Evolutionary conservation across 2,113 vertebrate genomes (phyloP), one percentile per base, ranked within the genome.

Genomic region (Myrmophylax atrothorax): DNA sequence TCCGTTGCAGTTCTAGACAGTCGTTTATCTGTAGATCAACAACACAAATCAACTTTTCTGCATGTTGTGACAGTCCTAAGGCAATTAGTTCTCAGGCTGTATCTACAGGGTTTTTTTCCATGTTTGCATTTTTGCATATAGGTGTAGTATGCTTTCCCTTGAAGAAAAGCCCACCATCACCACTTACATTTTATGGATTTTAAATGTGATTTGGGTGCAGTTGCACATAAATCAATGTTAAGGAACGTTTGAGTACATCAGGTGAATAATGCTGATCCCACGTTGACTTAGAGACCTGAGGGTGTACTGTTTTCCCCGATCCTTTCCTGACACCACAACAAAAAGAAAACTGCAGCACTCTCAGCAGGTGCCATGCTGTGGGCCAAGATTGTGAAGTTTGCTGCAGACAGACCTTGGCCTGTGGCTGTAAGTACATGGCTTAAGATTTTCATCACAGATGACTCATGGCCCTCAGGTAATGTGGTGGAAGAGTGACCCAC

Each of bases 31-130:
- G 75, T 88, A 83, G 63, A 80, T 67, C 76, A 67, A n/a, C 50
- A 88, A 50, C 47, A 80, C 62, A 89, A 87, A 95, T 97, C 90
- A 95, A 83, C 87, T 90, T 94, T 87, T 86, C 72, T 94, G 35
- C 38, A 8, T 72, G 47, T 90, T 95, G 47, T 93, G 85, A 86
- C 72, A 96, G 60, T 58, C 24, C 31, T 74, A 56, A 74, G 55
- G 55, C 0, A 4, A 58, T 91, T 84, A 76, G 29, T 93, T 91
- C 68, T 49, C 3, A 1, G 22, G 14, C 35, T 93, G 0, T 74
- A 58, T 70, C 59, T 86, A 14, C 84, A 80, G 42, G 63, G 87
- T 29, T 46, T 46, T 40, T 93, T 93, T 74, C 29, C 15, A 7
- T 29, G 18, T 90, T 70, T 77, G 28, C 40, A 55, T 89, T 91